phyloP scores from a whole-genome alignment of 2,113 vertebrate species.

The Bagarius yarrelli region DNA sequence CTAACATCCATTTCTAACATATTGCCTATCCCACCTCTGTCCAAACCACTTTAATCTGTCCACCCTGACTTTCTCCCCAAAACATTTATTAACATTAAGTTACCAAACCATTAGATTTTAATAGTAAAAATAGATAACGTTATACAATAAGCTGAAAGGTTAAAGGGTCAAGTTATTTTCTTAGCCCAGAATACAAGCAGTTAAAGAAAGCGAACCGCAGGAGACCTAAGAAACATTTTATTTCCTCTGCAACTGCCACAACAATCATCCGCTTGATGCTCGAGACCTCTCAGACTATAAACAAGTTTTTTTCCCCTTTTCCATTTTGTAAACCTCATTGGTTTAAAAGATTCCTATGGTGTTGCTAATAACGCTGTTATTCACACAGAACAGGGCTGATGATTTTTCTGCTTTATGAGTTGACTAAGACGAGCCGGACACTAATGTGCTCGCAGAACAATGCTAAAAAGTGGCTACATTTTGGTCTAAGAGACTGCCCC shows the following conservation, averaged over 20 bases:
- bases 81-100: too few species aligned
- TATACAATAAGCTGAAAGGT: not conserved
- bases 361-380: slow-evolving; percentile 7
- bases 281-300: slow-evolving; percentile 16
- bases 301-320: not conserved
- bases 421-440: slow-evolving; percentile 13
- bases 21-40: too few species aligned
- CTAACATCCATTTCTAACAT: too few species aligned
- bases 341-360: slow-evolving; percentile 1
- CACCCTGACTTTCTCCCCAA: too few species aligned
- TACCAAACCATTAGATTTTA: not conserved
- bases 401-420: not conserved
- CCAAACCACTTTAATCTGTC: too few species aligned
- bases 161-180: not conserved
- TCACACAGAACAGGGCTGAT: not conserved
- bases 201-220: not conserved
- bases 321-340: not conserved
- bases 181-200: not conserved
- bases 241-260: not conserved
- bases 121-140: not conserved
- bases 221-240: not conserved
- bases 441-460: not conserved
- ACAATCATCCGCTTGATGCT: slow-evolving; percentile 11
- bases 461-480: not conserved
- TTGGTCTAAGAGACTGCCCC: slow-evolving; percentile 39